phyloP scores from a whole-genome alignment of 2,888 invertebrate species.

The Hoplodrina blanda region DNA sequence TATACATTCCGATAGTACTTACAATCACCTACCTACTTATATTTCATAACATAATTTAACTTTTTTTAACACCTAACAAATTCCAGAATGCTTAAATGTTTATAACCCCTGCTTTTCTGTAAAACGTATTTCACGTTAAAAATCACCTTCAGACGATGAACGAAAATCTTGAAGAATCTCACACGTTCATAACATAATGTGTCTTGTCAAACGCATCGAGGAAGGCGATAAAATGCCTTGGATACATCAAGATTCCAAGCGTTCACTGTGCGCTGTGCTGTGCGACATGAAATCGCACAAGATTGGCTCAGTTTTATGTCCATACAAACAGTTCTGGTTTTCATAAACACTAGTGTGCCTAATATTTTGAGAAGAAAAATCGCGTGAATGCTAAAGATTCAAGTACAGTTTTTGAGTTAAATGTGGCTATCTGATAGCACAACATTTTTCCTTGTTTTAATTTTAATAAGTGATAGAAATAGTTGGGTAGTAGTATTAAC shows the following conservation, averaged over 20 bases:
- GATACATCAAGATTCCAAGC: constrained; percentile 24
- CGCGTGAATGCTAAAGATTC: too few species aligned
- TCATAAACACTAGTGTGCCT: not conserved
- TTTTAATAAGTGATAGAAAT: not conserved
- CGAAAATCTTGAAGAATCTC: constrained; percentile 35
- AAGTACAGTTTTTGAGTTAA: too few species aligned
- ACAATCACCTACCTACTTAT: too few species aligned
- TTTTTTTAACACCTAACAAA: not conserved
- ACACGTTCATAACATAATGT: constrained; percentile 21
- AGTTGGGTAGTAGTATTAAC: too few species aligned
- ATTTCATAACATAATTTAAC: too few species aligned
- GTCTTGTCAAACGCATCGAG: constrained; percentile 5
- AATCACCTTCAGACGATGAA: constrained; percentile 1
- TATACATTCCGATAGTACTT: too few species aligned
- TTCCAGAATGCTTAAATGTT: not conserved
- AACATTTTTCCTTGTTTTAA: not conserved
- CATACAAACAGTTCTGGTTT: not conserved
- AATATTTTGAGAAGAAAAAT: not conserved
- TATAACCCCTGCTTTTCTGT: not conserved
- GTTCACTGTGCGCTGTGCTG: not conserved
- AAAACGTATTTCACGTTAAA: not conserved
- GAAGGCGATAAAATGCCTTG: constrained; percentile 22
- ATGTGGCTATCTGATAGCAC: too few species aligned
- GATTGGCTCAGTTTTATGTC: constrained; percentile 28
- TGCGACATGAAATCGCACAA: not conserved